Evolutionary conservation across 2,113 vertebrate genomes (phyloP).

Genomic region (Rousettus leschenaultii): DNA sequence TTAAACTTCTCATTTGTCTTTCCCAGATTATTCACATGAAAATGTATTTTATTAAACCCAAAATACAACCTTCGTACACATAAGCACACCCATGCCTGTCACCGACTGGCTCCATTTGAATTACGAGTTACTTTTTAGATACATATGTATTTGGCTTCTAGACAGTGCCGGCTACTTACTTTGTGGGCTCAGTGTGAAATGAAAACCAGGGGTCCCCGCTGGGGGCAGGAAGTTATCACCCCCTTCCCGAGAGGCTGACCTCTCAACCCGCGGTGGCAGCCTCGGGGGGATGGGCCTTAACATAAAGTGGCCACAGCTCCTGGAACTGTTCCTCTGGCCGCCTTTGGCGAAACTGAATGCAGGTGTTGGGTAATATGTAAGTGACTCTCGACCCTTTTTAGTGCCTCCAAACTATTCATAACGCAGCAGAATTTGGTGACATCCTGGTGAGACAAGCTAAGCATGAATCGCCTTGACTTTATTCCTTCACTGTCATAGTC

Average conservation of each 20-base stretch:
- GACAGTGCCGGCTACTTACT: background rate
- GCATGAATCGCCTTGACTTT: no score
- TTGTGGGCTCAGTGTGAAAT: background rate
- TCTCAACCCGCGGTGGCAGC: no score
- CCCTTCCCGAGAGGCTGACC: accelerated
- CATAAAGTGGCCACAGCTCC: accelerated
- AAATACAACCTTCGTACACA: background rate
- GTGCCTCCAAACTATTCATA: background rate
- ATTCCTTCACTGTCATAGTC: accelerated
- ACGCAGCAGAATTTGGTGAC: background rate
- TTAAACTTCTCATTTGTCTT: background rate
- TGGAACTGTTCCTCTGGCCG: background rate
- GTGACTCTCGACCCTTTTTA: background rate
- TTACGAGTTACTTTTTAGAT: background rate
- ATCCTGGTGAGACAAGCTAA: background rate
- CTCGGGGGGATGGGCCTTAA: accelerated
- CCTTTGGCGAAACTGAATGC: background rate
- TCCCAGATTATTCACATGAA: background rate
- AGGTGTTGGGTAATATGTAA: background rate
- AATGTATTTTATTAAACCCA: background rate
- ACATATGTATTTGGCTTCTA: background rate
- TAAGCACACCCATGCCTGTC: accelerated
- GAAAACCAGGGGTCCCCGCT: background rate
- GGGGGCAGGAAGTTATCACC: accelerated
- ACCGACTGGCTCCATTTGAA: background rate